Evolutionary conservation across 1,140 invertebrate species (phyloP).

Genomic region (Varroa destructor): DNA sequence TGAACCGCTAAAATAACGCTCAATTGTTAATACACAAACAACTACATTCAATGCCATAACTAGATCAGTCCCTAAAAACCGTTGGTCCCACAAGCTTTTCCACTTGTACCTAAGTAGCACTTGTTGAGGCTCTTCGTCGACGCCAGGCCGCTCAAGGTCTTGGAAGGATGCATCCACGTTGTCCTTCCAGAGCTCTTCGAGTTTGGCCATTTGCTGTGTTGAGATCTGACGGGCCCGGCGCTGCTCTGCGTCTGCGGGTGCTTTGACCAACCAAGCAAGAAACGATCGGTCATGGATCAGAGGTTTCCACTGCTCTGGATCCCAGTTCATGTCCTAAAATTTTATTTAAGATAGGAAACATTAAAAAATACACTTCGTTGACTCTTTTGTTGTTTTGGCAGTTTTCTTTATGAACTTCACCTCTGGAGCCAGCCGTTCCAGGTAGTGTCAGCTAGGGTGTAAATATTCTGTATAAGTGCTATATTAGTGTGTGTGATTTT

Average conservation of each 20-base stretch:
- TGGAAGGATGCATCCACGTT: conserved; percentile 94
- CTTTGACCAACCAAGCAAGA: conserved; percentile 89
- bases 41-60: too few species aligned
- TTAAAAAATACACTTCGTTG: too few species aligned
- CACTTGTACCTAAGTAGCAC: conserved; percentile 43
- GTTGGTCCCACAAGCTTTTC: too few species aligned
- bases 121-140: conserved; percentile 92
- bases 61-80: too few species aligned
- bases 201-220: conserved; percentile 87
- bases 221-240: conserved; percentile 84
- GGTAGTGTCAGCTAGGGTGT: too few species aligned
- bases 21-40: conserved; percentile 10
- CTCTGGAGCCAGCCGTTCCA: too few species aligned
- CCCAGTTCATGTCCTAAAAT: conserved; percentile 43
- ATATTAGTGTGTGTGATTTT: too few species aligned
- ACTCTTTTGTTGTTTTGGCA: too few species aligned
- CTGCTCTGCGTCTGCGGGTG: conserved; percentile 87
- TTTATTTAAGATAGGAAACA: too few species aligned
- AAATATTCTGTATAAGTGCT: too few species aligned
- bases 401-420: too few species aligned
- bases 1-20: neutral
- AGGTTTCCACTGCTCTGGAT: conserved; percentile 97
- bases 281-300: conserved; percentile 89
- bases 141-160: conserved; percentile 90
- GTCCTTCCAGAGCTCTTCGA: conserved; percentile 98